These are phyloP conservation scores for Aplysina aerophoba DNA, from an alignment of 37 sponge, comb jelly and placozoan genomes.

Conservation along the genomic window DNA sequence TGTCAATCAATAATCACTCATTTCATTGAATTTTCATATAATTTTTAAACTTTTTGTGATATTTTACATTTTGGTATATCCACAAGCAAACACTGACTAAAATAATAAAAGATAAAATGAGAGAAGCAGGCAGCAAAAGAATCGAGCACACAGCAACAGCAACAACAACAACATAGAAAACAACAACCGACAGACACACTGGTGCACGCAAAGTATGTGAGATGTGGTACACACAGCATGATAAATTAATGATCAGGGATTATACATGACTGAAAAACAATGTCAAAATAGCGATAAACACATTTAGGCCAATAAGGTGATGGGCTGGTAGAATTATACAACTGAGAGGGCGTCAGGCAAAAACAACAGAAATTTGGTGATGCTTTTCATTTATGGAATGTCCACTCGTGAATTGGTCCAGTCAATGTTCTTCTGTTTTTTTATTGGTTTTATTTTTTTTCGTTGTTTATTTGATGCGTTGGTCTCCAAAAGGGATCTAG, in stretches of 20 bases:
- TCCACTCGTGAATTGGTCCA: background rate
- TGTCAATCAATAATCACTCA: too few species aligned
- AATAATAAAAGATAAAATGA: too few species aligned
- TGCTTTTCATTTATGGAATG: background rate
- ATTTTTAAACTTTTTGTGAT: too few species aligned
- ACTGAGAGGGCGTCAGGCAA: background rate
- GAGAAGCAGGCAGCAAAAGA: background rate
- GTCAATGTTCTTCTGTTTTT: background rate
- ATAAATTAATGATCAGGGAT: background rate
- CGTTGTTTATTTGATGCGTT: background rate
- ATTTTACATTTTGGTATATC: too few species aligned
- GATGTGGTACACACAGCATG: background rate
- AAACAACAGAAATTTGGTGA: constrained; percentile 6
- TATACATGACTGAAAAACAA: background rate
- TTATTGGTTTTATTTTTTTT: constrained; percentile 7
- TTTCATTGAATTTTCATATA: too few species aligned
- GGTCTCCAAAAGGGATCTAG: background rate
- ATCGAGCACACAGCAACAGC: background rate
- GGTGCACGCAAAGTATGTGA: too few species aligned
- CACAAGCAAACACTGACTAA: too few species aligned
- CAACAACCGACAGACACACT: too few species aligned
- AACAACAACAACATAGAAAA: constrained; percentile 3
- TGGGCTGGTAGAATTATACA: background rate
- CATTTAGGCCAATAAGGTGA: background rate
- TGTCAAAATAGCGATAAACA: background rate